Percentiles rank a stretch among this genome's conserved stretches.
Conservation (phyloP, 2,797 vertebrate genomes). For the Loriculus beryllinus region DNA sequence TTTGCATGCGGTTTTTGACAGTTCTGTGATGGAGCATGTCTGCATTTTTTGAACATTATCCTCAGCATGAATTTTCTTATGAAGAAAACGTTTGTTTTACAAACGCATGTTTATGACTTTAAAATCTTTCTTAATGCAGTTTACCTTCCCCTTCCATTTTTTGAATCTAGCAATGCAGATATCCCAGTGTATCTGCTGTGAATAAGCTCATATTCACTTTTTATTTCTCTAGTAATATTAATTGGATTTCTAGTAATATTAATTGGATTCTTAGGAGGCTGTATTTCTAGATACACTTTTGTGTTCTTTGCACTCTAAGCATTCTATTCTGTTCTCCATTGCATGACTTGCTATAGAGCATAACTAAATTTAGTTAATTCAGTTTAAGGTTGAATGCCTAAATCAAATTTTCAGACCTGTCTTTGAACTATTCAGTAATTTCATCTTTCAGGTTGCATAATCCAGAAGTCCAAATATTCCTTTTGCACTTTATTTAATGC, state of each 20-base stretch:
- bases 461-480: neutral
- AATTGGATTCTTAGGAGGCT: neutral
- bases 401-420: neutral
- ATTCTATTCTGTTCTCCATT: neutral
- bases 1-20: neutral
- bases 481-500: neutral
- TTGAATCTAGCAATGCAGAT: neutral
- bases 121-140: neutral
- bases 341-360: neutral
- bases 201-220: neutral
- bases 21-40: neutral
- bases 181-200: neutral
- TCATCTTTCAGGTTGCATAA: neutral
- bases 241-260: neutral
- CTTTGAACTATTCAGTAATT: neutral
- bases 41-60: neutral
- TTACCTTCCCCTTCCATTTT: neutral
- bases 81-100: neutral
- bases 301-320: neutral
- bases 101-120: neutral
- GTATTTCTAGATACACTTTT: neutral
- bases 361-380: neutral
- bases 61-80: neutral
- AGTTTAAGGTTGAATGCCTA: neutral
- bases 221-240: neutral